Percentiles rank a stretch among this genome's conserved stretches.
Conservation (phyloP, 2,797 vertebrate genomes). For the Acanthis flammea region DNA sequence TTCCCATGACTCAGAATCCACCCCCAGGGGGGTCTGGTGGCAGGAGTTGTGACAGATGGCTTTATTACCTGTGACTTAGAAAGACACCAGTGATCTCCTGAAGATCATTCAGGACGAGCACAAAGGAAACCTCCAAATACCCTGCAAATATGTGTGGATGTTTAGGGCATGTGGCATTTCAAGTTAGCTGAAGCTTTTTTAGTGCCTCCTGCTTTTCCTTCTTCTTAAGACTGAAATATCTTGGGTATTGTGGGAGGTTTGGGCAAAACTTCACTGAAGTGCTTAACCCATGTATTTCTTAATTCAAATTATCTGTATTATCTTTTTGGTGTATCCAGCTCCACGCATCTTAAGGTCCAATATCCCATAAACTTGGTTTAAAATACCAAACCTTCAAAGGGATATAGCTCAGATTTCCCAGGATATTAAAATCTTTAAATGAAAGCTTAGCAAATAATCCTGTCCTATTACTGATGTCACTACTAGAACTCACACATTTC, state of each 20-base stretch:
- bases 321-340: neutral
- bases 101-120: neutral
- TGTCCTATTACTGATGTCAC: neutral
- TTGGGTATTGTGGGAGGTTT: neutral
- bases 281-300: neutral
- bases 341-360: neutral
- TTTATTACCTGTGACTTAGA: constrained; percentile 33
- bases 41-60: neutral
- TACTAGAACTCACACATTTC: neutral
- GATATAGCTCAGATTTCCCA: neutral
- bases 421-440: neutral
- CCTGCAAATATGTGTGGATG: neutral
- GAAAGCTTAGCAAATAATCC: constrained; percentile 13
- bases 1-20: neutral
- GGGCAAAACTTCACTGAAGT: neutral
- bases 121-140: neutral
- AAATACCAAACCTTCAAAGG: constrained; percentile 14
- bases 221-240: neutral
- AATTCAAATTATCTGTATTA: neutral
- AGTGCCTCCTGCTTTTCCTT: neutral
- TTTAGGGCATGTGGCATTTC: neutral
- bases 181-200: neutral
- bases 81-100: neutral
- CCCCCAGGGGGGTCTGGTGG: neutral
- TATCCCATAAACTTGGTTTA: neutral